Percentiles rank a stretch among this genome's conserved stretches.
phyloP scores from a whole-genome alignment of 2,797 vertebrate genomes.

The Notamacropus eugenii region DNA sequence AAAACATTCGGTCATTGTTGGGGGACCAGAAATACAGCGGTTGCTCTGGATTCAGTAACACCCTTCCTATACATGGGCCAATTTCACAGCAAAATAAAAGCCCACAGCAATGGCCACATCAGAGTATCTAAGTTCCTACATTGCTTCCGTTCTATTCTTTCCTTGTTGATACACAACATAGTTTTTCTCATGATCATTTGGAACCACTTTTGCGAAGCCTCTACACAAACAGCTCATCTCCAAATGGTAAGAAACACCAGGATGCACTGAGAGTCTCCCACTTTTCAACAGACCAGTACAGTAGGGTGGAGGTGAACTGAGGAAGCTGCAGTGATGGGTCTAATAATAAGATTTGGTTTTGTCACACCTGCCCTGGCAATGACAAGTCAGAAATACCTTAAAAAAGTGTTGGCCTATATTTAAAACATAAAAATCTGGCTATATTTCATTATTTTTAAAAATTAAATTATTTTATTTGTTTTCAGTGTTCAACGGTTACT shows the following conservation, averaged over 20 bases:
- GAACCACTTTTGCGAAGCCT: neutral
- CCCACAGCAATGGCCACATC: neutral
- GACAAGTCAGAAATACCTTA: neutral
- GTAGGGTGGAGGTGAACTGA: neutral
- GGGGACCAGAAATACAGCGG: neutral
- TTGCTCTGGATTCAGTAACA: neutral
- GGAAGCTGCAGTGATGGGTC: neutral
- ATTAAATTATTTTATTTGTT: no score
- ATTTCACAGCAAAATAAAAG: neutral
- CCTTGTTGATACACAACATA: neutral
- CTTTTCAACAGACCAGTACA: rapidly evolving
- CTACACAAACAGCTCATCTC: neutral
- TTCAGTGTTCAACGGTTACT: no score
- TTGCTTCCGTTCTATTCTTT: no score
- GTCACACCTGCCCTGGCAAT: neutral
- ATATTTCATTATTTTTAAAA: neutral
- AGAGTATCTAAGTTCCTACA: neutral
- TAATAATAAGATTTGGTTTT: neutral
- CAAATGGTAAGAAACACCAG: neutral
- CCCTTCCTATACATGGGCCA: neutral
- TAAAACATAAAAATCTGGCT: neutral
- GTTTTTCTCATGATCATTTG: neutral
- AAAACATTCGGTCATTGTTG: neutral
- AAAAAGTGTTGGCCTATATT: neutral
- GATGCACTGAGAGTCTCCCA: rapidly evolving